A percentile compares a stretch with the other conserved stretches of the same genome.
These are phyloP conservation scores for Eumerus sabulonum DNA, from an alignment of 2,888 invertebrate species.

Conservation along the genomic window DNA sequence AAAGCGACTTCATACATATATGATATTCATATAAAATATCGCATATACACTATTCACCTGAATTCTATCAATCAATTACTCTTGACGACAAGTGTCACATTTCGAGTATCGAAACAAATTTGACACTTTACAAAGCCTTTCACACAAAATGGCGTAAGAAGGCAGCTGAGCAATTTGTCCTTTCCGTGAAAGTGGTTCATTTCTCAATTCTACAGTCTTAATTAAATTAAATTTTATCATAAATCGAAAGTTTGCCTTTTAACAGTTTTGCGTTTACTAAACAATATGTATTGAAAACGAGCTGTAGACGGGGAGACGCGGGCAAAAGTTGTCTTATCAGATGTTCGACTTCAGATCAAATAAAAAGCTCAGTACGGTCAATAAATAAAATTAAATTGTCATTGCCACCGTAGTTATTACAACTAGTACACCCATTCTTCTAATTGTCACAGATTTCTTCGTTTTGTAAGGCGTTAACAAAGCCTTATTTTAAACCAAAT, in stretches of 20 bases:
- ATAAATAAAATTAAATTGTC: too few relatives aligned
- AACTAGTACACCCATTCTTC: too few relatives aligned
- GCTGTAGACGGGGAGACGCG: background rate
- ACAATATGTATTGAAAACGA: too few relatives aligned
- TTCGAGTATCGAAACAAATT: constrained; percentile 39
- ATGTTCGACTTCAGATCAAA: constrained; percentile 23
- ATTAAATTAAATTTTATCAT: constrained; percentile 49
- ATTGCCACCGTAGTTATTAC: too few relatives aligned
- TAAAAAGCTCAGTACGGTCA: too few relatives aligned
- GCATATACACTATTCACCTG: too few relatives aligned
- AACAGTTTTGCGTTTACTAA: constrained; percentile 10
- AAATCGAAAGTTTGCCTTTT: constrained; percentile 3
- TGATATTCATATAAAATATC: too few relatives aligned
- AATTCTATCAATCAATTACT: too few relatives aligned
- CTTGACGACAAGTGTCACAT: background rate
- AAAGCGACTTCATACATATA: too few relatives aligned
- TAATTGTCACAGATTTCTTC: too few relatives aligned
- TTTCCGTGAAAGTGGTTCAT: constrained; percentile 23
- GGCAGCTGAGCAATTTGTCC: constrained; percentile 53
- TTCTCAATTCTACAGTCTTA: constrained; percentile 28
- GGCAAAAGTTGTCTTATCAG: constrained; percentile 7
- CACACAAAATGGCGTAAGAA: constrained; percentile 62
- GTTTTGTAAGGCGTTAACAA: too few relatives aligned
- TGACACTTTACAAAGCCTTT: constrained; percentile 37
- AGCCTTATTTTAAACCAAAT: too few relatives aligned